Evolutionary conservation across 2,797 vertebrate species (phyloP).

Genomic region (Oryzias dopingdopingensis): DNA sequence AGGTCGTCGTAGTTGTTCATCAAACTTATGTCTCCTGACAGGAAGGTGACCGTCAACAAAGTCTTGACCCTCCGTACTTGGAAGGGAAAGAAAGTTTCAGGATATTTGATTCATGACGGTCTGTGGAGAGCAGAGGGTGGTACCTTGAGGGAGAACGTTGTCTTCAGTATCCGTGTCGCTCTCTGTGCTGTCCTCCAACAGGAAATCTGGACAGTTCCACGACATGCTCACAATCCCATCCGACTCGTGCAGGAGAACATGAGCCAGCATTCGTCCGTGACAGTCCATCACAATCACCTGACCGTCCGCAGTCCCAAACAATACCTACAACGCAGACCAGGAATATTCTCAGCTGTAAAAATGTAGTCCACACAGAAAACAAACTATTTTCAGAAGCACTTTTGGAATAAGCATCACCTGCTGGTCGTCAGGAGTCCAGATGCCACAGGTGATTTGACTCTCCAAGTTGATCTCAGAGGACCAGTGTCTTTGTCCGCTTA

Average conservation of each 20-base stretch:
- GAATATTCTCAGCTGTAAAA: too few species aligned
- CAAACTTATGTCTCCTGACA: constrained; percentile 95
- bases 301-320: constrained; percentile 97
- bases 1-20: constrained; percentile 99
- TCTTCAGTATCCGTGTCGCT: constrained; percentile 97
- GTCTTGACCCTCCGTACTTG: constrained; percentile 90
- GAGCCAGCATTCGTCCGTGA: constrained; percentile 96
- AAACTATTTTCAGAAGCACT: too few species aligned
- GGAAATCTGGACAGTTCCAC: constrained; percentile 97
- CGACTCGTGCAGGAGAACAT: constrained; percentile 93
- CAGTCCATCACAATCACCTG: constrained; percentile 99
- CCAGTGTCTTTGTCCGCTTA: constrained; percentile 98
- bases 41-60: constrained; percentile 96
- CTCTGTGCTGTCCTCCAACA: constrained; percentile 98
- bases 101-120: too few species aligned
- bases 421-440: constrained; percentile 99
- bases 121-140: too few species aligned
- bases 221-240: constrained; percentile 98
- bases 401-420: constrained; percentile 79
- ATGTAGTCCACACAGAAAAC: too few species aligned
- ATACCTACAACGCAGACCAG: constrained; percentile 76
- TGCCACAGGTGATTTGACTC: constrained; percentile 98
- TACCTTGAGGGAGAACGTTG: constrained; percentile 60
- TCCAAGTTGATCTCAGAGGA: constrained; percentile 99
- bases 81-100: constrained; percentile 13